phyloP scores from a whole-genome alignment of 2,113 vertebrate species.

The Gambusia affinis region DNA sequence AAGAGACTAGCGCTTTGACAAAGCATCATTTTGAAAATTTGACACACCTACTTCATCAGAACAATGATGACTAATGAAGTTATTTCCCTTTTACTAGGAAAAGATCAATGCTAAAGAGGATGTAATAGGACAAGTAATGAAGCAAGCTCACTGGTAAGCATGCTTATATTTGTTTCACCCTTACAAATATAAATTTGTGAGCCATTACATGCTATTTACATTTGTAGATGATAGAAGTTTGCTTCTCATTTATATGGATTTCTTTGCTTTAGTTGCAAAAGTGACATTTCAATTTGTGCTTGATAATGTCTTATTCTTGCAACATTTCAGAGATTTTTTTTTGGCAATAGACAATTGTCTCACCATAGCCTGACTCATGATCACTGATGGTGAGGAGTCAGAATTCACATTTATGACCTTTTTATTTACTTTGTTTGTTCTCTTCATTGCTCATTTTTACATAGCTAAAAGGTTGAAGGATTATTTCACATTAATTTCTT shows the following conservation, averaged over 20 bases:
- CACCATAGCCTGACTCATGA: no score
- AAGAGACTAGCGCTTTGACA: slow-evolving; percentile 20
- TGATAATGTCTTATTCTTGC: background rate
- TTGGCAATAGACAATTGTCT: no score
- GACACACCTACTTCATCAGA: slow-evolving; percentile 28
- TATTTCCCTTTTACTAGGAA: slow-evolving; percentile 2
- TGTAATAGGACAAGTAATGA: background rate
- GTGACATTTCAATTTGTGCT: background rate
- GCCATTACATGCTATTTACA: no score
- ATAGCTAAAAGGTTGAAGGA: no score
- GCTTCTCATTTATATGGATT: no score
- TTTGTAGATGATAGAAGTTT: background rate
- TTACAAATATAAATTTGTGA: background rate
- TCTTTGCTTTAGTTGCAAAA: background rate
- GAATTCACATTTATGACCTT: no score
- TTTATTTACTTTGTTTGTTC: background rate
- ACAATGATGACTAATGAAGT: background rate
- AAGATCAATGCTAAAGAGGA: background rate
- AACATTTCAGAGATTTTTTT: no score
- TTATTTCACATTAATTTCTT: background rate
- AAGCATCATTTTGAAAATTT: slow-evolving; percentile 25
- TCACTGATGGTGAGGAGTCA: no score
- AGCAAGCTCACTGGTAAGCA: background rate
- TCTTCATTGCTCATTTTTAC: background rate
- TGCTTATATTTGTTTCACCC: background rate